Conservation (phyloP, 2,113 vertebrate species). For the Dolichallabes microphthalmus region DNA sequence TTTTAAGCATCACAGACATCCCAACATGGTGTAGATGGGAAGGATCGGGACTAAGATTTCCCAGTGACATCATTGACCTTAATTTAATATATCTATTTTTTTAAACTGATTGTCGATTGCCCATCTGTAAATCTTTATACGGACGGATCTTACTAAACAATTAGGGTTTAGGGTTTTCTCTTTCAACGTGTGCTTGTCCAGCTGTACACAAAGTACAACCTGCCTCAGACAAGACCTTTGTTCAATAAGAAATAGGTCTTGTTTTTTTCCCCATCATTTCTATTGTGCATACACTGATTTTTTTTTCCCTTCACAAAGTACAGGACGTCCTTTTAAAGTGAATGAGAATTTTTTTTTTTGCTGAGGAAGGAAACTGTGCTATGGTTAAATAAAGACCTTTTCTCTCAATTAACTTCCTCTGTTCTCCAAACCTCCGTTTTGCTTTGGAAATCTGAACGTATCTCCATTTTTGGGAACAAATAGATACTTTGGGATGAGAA, state of each 20-base stretch:
- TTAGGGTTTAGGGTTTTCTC: neutral
- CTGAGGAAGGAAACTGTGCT: constrained; percentile 62
- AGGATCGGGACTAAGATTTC: neutral
- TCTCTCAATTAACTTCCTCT: constrained; percentile 38
- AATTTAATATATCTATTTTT: neutral
- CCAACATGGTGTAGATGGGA: neutral
- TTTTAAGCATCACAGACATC: neutral
- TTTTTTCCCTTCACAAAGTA: constrained; percentile 38
- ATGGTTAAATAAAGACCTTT: constrained; percentile 49
- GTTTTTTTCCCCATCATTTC: neutral
- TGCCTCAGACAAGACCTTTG: neutral
- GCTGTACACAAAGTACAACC: neutral
- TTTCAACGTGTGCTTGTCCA: neutral
- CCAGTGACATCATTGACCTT: neutral
- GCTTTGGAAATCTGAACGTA: neutral
- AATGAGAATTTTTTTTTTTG: constrained; percentile 30
- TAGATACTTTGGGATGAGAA: neutral
- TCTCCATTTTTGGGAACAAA: neutral
- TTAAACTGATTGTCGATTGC: neutral
- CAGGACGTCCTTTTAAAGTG: constrained; percentile 56
- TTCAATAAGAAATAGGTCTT: constrained; percentile 19
- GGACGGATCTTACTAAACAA: neutral
- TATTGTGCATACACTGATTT: neutral
- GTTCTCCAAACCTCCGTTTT: constrained; percentile 15
- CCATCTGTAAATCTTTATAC: neutral